Evolutionary conservation across 2,888 invertebrate genomes (phyloP).

Genomic region (Tenthredo amoena): DNA sequence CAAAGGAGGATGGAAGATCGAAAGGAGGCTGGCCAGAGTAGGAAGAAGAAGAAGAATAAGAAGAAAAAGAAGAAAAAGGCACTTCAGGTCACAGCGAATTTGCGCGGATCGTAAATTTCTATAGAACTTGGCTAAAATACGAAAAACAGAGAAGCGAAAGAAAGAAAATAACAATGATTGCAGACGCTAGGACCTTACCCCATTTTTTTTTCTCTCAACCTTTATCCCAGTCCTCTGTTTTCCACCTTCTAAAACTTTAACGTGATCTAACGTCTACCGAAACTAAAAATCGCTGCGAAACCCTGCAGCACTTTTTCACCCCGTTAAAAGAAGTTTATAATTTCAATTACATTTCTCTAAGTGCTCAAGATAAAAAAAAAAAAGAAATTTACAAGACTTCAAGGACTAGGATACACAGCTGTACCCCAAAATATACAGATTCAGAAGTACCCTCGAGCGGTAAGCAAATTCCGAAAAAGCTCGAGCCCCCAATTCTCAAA

Average conservation of each 20-base stretch:
- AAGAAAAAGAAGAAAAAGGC: neutral
- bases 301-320: neutral
- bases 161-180: constrained; percentile 43
- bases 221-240: neutral
- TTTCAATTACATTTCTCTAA: neutral
- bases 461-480: constrained; percentile 30
- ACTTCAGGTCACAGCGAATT: constrained; percentile 25
- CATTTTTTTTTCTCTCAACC: neutral
- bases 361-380: no score
- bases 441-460: neutral
- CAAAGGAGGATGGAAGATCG: constrained; percentile 40
- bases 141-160: constrained; percentile 16
- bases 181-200: neutral
- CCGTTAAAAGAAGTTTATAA: neutral
- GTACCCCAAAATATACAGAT: neutral
- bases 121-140: constrained; percentile 40
- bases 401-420: neutral
- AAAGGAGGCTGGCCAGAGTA: constrained; percentile 1
- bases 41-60: neutral
- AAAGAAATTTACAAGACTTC: neutral
- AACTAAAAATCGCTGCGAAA: neutral
- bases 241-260: neutral
- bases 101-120: constrained; percentile 37
- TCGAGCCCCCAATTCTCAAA: neutral
- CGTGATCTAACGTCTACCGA: neutral